Base-by-base conservation (phyloP, 2,797 vertebrate species). In the Atherinosoma microstoma region DNA sequence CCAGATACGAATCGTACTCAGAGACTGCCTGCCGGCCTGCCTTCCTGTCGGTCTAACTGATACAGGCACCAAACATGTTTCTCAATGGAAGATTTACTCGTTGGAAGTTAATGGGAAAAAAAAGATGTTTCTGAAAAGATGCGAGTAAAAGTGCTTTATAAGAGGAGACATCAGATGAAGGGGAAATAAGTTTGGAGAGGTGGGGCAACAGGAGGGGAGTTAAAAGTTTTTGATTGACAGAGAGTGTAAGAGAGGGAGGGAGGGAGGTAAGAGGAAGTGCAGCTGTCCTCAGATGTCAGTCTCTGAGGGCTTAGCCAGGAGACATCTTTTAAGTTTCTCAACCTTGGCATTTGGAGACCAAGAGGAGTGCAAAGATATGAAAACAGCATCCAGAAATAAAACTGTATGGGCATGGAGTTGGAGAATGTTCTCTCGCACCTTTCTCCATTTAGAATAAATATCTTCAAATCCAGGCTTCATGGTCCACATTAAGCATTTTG, bases 221-320 rank as follows among this genome's bases (percentile, higher is more conserved):
- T 64, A 16, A 75, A 82, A 74, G 66, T 79, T 56, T 70, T 60
- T 78, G 87, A 85, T 76, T 84, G 87, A 85, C 80, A 60, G 78
- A 60, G 78, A 76, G 62, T 35, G 40, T 62, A 66, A 32, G 51
- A 74, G 51, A 35, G 30, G 42, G 40, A 47, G 24, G 57, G 53
- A 30, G 72, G 47, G 54, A 71, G 32, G 54, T 29, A 47, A 29
- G 67, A 77, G 57, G 62, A 73, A 65, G 74, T 80, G 88, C 92
- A 91, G 90, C 91, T 93, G 92, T 87, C 84, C 67, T 90, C 67
- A 82, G 76, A 90, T 84, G 84, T 88, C 85, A 75, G 76, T 81
- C 79, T 87, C 80, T n/a, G 6, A 66, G 73, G 75, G 67, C 80
- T 89, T 66, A 79, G 71, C 75, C 70, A 70, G 53, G 76, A 83